Base-by-base conservation (phyloP, 2,888 invertebrate species). In the Machimus rusticus region DNA sequence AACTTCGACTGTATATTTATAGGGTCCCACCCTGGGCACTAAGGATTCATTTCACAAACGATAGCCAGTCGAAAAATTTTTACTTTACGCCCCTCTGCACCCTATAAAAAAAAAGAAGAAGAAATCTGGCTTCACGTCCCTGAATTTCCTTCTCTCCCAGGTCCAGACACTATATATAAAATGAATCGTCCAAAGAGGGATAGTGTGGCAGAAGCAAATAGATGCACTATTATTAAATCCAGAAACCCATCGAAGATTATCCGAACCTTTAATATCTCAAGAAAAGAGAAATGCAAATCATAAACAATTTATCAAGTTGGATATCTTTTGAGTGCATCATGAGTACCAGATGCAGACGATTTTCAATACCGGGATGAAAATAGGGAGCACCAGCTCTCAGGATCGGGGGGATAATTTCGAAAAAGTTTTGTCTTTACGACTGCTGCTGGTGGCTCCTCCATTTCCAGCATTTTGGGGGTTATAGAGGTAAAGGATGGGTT, bases 1-100 rank as follows among this genome's bases (percentile, higher is more conserved):
- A 84, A 84, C 84, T 84, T 84, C 39, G 84, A 84, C 57, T 84
- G 57, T 84, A 84, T 84, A 84, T 84, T 84, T 84, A 84, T 66
- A 66, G 74, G 66, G 23, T 37, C 31, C 84, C 57, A 84, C 5
- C 28, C 39, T 28, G 78, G 78, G 55, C 81, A 81, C 51, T 81
- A 81, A 81, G 51, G 51, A 55, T 55, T 81, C 81, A 81, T 81
- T 81, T 34, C 31, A 55, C 31, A 6, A 6, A 19, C 28, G 81
- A 81, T 81, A 51, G 81, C 81, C 81, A 81, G 81, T 81, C 55
- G 81, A 81, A 81, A 19, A 23, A 28, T 81, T 81, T 81, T 81
- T 51, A 16, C 31, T 55, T 51, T 16, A n/a, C 19, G 19, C 37
- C 19, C 9, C 81, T 43, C 78, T 39, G 12, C 31, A 51, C 19